Base-by-base conservation (phyloP, 92 coral and sea anemone genomes). In the Ricordea florida region DNA sequence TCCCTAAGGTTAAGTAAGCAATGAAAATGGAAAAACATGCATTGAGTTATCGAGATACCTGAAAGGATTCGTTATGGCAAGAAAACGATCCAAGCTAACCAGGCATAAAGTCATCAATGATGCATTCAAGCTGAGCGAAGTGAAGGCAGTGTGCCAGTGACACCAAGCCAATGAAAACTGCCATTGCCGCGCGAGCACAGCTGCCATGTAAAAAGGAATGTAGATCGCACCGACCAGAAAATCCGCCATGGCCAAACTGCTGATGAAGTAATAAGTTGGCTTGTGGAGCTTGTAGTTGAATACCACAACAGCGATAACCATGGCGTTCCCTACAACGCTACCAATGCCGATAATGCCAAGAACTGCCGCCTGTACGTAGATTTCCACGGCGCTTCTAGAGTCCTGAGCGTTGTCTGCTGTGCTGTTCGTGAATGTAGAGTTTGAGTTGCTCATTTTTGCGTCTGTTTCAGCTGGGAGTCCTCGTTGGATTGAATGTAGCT, bases 191-290 rank as follows among this genome's bases (percentile, higher is more conserved):
- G 80, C 74, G 13, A 85, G 24, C 6, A 78, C 78, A 15, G 94
- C 57, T 5, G 68, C 69, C 4, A 77, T 85, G 82, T 85, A 85
- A 35, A 89, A 77, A 0, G 94, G 94, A 1, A 82, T 79, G 16
- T 80, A 89, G 38, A 89, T 57, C 0, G 82, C 55, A 1, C 91
- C 94, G 1, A 67, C 78, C 4, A 89, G 60, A 9, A 89, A 23
- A 66, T 89, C 94, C 3, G 94, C 94, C 8, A 72, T 42, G 4
- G 90, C 91, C 3, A 89, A 68, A 26, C 86, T 89, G 5, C 86
- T 72, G 14, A 89, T 88, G 57, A 89, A 89, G 36, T 80, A 89
- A 21, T 85, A 89, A 2, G 94, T 89, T 14, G 94, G 94, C 34
- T 82, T 85, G 78, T 89, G 94, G 9, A 89, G 85, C 22, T 84